A percentile compares a stretch with the other conserved stretches of the same genome.
Conservation (phyloP, 2,888 invertebrate genomes). For the Eumerus sabulonum region DNA sequence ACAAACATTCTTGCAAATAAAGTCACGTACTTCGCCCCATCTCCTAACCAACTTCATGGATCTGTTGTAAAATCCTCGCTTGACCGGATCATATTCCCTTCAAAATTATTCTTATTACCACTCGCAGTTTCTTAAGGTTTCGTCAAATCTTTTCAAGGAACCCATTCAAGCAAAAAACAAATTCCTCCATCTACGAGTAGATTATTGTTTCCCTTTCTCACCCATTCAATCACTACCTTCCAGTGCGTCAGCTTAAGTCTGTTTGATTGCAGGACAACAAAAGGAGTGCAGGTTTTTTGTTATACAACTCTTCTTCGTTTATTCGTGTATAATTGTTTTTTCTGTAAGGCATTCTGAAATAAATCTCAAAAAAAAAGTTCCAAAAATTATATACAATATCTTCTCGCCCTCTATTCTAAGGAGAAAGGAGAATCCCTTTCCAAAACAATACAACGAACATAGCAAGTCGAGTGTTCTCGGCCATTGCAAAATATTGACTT, state of each 20-base stretch:
- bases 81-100: conserved; percentile 20
- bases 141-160: conserved; percentile 31
- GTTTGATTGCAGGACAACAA: conserved; percentile 49
- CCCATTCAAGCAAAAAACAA: conserved; percentile 34
- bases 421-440: not conserved
- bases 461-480: too few species aligned
- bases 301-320: conserved; percentile 48
- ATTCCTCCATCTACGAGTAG: not conserved
- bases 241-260: conserved; percentile 29
- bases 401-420: not conserved
- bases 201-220: conserved; percentile 24
- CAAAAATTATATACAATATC: conserved; percentile 59
- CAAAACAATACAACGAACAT: too few species aligned
- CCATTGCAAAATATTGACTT: too few species aligned
- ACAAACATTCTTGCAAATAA: too few species aligned
- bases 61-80: not conserved
- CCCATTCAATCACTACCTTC: conserved; percentile 11
- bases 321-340: conserved; percentile 48
- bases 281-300: conserved; percentile 32
- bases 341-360: conserved; percentile 54
- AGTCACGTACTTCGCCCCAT: too few species aligned
- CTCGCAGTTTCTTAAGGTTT: conserved; percentile 34
- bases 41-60: not conserved
- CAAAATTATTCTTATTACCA: conserved; percentile 22
- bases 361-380: conserved; percentile 58